Base-by-base conservation (phyloP, 2,888 invertebrate genomes). In the Priocnemis perturbator region DNA sequence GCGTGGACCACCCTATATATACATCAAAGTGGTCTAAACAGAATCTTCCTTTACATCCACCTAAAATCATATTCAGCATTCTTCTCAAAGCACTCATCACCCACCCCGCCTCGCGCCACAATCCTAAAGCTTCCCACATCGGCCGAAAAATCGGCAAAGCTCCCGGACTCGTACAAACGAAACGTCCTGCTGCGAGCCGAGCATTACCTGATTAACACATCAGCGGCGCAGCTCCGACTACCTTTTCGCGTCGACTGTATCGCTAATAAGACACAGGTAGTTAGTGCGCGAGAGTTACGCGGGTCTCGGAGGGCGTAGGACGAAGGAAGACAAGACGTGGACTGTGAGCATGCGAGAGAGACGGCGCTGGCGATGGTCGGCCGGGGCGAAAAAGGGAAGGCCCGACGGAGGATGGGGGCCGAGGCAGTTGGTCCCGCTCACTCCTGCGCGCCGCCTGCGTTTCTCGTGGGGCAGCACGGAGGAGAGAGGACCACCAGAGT, bases 201-300 rank as follows among this genome's bases (percentile, higher is more conserved):
- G n/a, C 50, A 77, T 78, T 78, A 61, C 71, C 79, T 80, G 86
- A 85, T 85, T 86, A 86, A 86, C 85, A 79, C 79, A 83, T 85
- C 83, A 85, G 73, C 74, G 64, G 71, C 71, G 75, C 71, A 70
- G 70, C 66, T 73, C 60, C 64, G 81, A 85, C 84, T 85, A 83
- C 82, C 88, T 88, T 88, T 88, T 86, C 81, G 79, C 84, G 78
- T 81, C 82, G 88, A 86, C 86, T 88, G 87, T 88, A 88, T 88
- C 82, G 86, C 87, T 88, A 88, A 88, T 88, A 88, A 88, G 88
- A 85, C 87, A 85, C 87, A 86, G 85, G 85, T 87, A 86, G 88
- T 87, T 87, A 88, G 85, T 81, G 78, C 72, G 67, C 78, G 81
- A 73, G 79, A 78, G 76, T 19, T 50, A 19, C 50, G 50, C 50